These are phyloP conservation scores for Andrena hattorfiana DNA, from an alignment of 2,888 invertebrate species.

Conservation along the genomic window DNA sequence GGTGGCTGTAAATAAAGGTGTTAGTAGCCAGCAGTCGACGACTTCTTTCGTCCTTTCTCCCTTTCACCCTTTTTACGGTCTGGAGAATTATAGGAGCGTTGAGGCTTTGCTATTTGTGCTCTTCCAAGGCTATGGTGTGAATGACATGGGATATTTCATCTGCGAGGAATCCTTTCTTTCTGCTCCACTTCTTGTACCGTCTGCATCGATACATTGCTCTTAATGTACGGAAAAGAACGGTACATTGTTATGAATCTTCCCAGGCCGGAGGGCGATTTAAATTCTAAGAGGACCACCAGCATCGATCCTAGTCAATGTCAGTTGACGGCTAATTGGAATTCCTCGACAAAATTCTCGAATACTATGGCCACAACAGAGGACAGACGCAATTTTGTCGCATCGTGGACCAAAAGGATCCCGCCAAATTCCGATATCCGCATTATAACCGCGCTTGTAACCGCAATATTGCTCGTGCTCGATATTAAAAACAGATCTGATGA, in stretches of 20 bases:
- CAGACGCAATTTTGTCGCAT: slow-evolving; percentile 72
- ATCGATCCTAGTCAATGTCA: slow-evolving; percentile 58
- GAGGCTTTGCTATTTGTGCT: slow-evolving; percentile 50
- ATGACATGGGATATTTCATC: too few relatives aligned
- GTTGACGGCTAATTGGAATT: slow-evolving; percentile 76
- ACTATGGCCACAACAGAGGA: slow-evolving; percentile 70
- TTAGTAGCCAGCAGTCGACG: slow-evolving; percentile 53
- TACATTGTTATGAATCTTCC: not conserved
- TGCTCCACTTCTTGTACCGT: too few relatives aligned
- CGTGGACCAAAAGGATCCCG: slow-evolving; percentile 40
- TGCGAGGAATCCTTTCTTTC: too few relatives aligned
- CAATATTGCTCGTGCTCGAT: slow-evolving; percentile 47
- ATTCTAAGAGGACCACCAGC: slow-evolving; percentile 1
- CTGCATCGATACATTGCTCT: too few relatives aligned
- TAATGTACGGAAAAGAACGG: too few relatives aligned
- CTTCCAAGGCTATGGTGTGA: too few relatives aligned
- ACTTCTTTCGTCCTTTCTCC: slow-evolving; percentile 34
- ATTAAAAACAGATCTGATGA: slow-evolving; percentile 41
- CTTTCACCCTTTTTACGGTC: slow-evolving; percentile 3
- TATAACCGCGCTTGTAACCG: slow-evolving; percentile 37
- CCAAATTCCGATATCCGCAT: slow-evolving; percentile 57
- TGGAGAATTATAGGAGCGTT: slow-evolving; percentile 20
- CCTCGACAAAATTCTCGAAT: slow-evolving; percentile 77
- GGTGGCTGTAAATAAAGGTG: slow-evolving; percentile 47
- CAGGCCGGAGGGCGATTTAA: not conserved